phyloP scores from a whole-genome alignment of 2,113 vertebrate genomes.

The Gallinago jamesoni region DNA sequence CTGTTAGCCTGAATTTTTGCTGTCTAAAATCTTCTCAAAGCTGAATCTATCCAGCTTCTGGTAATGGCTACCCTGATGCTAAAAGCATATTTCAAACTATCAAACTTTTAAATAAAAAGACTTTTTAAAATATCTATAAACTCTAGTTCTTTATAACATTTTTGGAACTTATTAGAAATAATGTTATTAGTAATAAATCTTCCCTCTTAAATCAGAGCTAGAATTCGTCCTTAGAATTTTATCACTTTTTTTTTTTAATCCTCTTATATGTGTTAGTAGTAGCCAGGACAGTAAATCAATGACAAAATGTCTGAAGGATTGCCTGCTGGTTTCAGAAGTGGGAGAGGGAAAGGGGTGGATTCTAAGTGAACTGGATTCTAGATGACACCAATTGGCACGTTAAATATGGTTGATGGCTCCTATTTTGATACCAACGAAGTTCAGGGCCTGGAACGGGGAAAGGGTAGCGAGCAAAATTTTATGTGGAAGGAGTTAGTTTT shows the following conservation, averaged over 20 bases:
- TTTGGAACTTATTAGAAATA: not conserved
- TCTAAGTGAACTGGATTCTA: not conserved
- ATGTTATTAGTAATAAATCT: slow-evolving; percentile 23
- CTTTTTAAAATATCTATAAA: not conserved
- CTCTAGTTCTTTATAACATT: not conserved
- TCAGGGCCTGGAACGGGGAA: not conserved
- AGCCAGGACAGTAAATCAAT: not conserved
- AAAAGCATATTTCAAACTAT: not conserved
- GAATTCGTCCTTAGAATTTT: not conserved
- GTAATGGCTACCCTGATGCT: not conserved
- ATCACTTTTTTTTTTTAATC: not conserved
- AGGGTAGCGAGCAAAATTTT: not conserved
- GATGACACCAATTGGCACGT: not conserved
- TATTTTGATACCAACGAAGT: not conserved
- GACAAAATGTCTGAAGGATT: not conserved
- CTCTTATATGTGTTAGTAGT: not conserved
- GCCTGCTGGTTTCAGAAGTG: not conserved
- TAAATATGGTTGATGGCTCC: not conserved
- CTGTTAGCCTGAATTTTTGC: not conserved
- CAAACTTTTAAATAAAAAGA: not conserved
- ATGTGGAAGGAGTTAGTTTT: not conserved
- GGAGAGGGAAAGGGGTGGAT: not conserved
- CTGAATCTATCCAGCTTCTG: not conserved
- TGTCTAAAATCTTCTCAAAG: not conserved
- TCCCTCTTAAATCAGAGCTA: not conserved